phyloP scores from a whole-genome alignment of 2,888 invertebrate genomes.

The Luperina testacea region DNA sequence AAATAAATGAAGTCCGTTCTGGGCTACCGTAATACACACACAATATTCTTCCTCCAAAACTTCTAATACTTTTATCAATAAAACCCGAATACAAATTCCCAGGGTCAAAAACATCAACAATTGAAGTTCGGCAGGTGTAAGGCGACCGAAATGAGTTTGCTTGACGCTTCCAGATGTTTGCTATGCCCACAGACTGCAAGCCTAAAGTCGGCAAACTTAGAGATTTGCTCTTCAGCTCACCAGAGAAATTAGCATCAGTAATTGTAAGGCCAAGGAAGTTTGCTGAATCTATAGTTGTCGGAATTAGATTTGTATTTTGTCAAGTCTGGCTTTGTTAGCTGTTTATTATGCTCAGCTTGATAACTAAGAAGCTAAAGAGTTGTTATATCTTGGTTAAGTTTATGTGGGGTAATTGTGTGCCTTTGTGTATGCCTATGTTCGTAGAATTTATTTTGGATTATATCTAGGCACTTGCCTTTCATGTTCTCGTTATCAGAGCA shows the following conservation, averaged over 20 bases:
- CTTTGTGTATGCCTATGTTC: slow-evolving; percentile 35
- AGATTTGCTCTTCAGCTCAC: slow-evolving; percentile 71
- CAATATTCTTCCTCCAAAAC: background rate
- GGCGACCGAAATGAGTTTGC: slow-evolving; percentile 72
- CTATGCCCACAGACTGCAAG: slow-evolving; percentile 72
- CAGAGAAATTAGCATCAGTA: slow-evolving; percentile 80
- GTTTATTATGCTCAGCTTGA: slow-evolving; percentile 55
- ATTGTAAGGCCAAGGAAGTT: slow-evolving; percentile 77
- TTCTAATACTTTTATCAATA: slow-evolving; percentile 1
- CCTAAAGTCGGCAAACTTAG: slow-evolving; percentile 81
- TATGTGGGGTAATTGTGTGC: slow-evolving; percentile 45
- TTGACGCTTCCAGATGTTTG: slow-evolving; percentile 79
- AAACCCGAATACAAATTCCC: slow-evolving; percentile 37
- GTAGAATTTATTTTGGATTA: slow-evolving; percentile 39
- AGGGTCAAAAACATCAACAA: slow-evolving; percentile 68
- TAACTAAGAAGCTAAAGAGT: slow-evolving; percentile 54
- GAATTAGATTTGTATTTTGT: slow-evolving; percentile 65
- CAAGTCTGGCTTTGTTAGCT: slow-evolving; percentile 60
- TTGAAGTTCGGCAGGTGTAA: slow-evolving; percentile 80
- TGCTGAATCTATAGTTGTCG: slow-evolving; percentile 66
- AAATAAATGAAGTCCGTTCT: too few species aligned
- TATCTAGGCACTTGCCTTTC: slow-evolving; percentile 30
- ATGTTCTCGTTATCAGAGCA: slow-evolving; percentile 40
- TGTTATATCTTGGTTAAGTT: slow-evolving; percentile 55
- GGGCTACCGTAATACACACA: background rate